phyloP scores from a whole-genome alignment of 2,888 invertebrate species.

The Synergus japonicus region DNA sequence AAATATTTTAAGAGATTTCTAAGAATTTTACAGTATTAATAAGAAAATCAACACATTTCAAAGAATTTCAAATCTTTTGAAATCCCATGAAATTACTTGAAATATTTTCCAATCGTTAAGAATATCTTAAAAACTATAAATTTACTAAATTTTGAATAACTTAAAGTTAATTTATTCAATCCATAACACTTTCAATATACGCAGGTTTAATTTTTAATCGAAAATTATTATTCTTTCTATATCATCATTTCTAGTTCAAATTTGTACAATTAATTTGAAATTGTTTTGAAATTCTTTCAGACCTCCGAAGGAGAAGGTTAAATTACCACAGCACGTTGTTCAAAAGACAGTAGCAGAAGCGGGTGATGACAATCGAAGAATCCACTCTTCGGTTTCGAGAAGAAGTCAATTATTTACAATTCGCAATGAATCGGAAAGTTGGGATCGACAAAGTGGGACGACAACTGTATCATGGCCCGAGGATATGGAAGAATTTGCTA shows the following conservation, averaged over 20 bases:
- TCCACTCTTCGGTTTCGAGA: conserved; percentile 53
- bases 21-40: too few relatives aligned
- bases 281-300: conserved; percentile 41
- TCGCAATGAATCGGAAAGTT: conserved; percentile 60
- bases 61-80: too few relatives aligned
- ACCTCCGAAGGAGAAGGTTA: conserved; percentile 56
- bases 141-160: too few relatives aligned
- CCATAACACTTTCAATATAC: too few relatives aligned
- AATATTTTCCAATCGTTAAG: too few relatives aligned
- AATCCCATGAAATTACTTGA: too few relatives aligned
- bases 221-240: background rate
- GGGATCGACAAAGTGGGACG: conserved; percentile 59
- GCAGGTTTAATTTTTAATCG: background rate
- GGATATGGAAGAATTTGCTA: conserved; percentile 67
- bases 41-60: too few relatives aligned
- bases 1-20: too few relatives aligned
- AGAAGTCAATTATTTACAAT: conserved; percentile 53
- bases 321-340: conserved; percentile 55
- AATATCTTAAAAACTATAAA: too few relatives aligned
- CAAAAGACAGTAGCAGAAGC: conserved; percentile 37
- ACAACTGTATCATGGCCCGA: conserved; percentile 67
- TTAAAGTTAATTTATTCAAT: background rate
- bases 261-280: background rate
- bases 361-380: conserved; percentile 47
- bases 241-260: background rate